Percentiles rank a stretch among this genome's conserved stretches.
phyloP scores from a whole-genome alignment of 2,797 vertebrate species.

The Hapalemur alaotrensis region DNA sequence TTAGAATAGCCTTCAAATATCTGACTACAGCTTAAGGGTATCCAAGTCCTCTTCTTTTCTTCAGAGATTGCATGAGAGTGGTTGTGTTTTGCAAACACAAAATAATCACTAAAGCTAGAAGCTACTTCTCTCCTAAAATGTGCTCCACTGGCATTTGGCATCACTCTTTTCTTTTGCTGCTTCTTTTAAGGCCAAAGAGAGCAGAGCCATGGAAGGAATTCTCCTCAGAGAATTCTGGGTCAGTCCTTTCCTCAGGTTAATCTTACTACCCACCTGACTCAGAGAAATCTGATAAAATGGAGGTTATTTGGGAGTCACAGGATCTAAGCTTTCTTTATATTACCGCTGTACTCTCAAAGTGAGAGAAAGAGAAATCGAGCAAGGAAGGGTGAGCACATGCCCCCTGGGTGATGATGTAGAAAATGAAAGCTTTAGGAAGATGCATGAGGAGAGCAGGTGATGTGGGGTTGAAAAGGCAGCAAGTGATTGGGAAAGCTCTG shows the following conservation, averaged over 20 bases:
- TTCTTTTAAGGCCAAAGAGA: background rate
- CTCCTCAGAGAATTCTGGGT: background rate
- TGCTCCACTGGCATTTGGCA: background rate
- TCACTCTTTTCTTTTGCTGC: background rate
- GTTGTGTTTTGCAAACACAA: background rate
- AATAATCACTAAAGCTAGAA: background rate
- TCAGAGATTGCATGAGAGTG: background rate
- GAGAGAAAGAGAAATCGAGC: background rate
- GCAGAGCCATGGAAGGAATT: background rate
- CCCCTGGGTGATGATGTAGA: background rate
- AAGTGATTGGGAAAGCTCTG: background rate
- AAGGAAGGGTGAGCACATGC: background rate
- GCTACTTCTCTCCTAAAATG: background rate
- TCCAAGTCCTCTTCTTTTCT: background rate
- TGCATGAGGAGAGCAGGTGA: background rate
- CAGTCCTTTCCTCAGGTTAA: background rate
- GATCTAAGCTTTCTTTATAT: background rate
- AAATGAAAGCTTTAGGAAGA: background rate
- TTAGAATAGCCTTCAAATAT: background rate
- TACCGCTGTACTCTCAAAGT: background rate
- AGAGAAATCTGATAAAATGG: background rate
- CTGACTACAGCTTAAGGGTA: background rate
- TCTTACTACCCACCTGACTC: background rate
- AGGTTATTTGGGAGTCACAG: background rate
- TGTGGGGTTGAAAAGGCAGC: background rate